Base-by-base conservation (phyloP, 37 sponge, comb jelly and placozoan genomes). In the Theonella swinhoei region DNA sequence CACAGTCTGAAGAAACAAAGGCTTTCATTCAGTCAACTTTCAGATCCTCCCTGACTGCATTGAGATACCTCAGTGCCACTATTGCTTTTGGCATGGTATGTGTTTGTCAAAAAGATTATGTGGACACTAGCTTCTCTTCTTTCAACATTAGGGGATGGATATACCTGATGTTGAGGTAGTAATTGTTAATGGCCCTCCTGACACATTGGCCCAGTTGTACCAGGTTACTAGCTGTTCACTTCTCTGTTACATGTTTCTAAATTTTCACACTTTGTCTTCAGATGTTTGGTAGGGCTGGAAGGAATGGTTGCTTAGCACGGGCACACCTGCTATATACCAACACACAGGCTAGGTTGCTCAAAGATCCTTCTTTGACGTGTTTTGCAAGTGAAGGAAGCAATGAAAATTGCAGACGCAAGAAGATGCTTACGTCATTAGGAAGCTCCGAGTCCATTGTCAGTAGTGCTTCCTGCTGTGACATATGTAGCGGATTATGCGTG, bases 241-340 rank as follows among this genome's bases (percentile, higher is more conserved):
- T 11, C 14, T 14, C 33, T n/a, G 14, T 17, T n/a, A 68, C n/a
- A n/a, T n/a, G n/a, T n/a, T n/a, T n/a, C 28, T 67, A 26, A n/a
- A 28, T 9, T 17, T n/a, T n/a, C 25, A 23, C 14, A 22, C 19
- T 59, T 22, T 22, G 33, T 29, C 23, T 75, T 9, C 60, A 75
- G 76, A 11, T 75, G 29, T 43, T 22, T 41, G 76, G 76, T 47
- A 23, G 76, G 4, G 76, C 76, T 75, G 76, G 76, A 20, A 58
- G 76, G 41, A 26, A 30, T 58, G 76, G 76, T 11, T 26, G 61
- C 11, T 5, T 11, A 26, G n/a, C 76, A 29, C 22, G 76, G 32
- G 76, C 60, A 26, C 76, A 75, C 25, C 30, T 75, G 8, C 37
- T 70, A 23, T 70, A 70, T 70, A 70, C 36, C 35, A 31, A 3